Conservation (phyloP, 2,113 vertebrate species). For the Ornithorhynchus anatinus region DNA sequence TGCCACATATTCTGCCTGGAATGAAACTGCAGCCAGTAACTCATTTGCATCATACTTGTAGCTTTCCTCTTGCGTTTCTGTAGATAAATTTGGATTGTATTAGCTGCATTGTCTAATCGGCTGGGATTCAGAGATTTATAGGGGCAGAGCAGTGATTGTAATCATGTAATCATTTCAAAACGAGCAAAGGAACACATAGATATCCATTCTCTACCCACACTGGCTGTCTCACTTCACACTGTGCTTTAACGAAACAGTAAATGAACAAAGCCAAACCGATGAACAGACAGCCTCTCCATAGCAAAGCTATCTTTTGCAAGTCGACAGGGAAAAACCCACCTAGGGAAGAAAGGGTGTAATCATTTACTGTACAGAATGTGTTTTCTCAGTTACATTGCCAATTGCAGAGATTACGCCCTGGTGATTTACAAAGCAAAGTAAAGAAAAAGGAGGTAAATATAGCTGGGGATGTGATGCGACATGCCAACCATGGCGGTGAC, state of each 20-base stretch:
- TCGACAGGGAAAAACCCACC: background rate
- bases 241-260: background rate
- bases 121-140: background rate
- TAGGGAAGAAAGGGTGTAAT: rapidly evolving
- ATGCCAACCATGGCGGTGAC: background rate
- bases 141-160: background rate
- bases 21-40: rapidly evolving
- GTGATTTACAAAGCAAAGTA: background rate
- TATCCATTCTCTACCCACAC: background rate
- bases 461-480: background rate
- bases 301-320: background rate
- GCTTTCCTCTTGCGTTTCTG: background rate
- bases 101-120: background rate
- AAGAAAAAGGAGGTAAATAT: background rate
- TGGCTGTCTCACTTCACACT: background rate
- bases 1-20: background rate
- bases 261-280: background rate
- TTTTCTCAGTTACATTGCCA: rapidly evolving
- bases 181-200: background rate
- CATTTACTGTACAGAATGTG: background rate
- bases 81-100: background rate
- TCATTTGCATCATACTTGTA: background rate
- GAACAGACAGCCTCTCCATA: background rate
- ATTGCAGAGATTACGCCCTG: background rate
- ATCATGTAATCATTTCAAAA: background rate